Conservation (phyloP, 2,797 vertebrate species). For the Rhinella marina region DNA sequence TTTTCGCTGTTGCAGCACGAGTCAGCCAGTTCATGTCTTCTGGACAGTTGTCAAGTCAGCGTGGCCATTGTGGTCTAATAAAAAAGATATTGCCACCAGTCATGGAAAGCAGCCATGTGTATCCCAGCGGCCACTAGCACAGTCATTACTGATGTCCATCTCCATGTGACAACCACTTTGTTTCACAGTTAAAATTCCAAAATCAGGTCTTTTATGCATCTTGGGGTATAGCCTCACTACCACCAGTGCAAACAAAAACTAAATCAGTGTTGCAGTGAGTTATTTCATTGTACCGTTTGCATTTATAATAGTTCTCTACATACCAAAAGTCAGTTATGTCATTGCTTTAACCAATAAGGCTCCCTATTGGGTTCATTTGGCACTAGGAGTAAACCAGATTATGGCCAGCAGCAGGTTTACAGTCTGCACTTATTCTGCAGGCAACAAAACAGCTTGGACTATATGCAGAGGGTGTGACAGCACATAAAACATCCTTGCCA, state of each 20-base stretch:
- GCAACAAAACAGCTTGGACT: neutral
- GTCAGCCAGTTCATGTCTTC: neutral
- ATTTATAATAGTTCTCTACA: conserved; percentile 13
- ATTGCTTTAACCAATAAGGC: conserved; percentile 55
- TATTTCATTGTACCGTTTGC: conserved; percentile 38
- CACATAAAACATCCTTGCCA: neutral
- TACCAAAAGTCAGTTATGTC: conserved; percentile 45
- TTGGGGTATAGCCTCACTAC: neutral
- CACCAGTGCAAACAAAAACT: conserved; percentile 43
- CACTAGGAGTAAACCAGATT: conserved; percentile 49
- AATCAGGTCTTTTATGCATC: conserved; percentile 19
- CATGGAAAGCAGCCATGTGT: conserved; percentile 12
- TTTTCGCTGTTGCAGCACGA: neutral
- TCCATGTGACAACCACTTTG: conserved; percentile 2
- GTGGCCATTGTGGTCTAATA: neutral
- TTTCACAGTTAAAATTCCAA: conserved; percentile 57
- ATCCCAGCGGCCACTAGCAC: neutral
- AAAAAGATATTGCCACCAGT: neutral
- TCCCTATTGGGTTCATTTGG: conserved; percentile 51
- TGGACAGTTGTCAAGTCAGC: neutral
- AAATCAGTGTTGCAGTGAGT: conserved; percentile 18
- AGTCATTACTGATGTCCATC: conserved; percentile 3
- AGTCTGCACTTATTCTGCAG: conserved; percentile 30
- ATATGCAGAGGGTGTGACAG: neutral
- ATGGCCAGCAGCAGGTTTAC: conserved; percentile 50